A percentile compares a stretch with the other conserved stretches of the same genome.
Conservation (phyloP, 2,797 vertebrate genomes). For the Tokudaia tokunoshimensis region DNA sequence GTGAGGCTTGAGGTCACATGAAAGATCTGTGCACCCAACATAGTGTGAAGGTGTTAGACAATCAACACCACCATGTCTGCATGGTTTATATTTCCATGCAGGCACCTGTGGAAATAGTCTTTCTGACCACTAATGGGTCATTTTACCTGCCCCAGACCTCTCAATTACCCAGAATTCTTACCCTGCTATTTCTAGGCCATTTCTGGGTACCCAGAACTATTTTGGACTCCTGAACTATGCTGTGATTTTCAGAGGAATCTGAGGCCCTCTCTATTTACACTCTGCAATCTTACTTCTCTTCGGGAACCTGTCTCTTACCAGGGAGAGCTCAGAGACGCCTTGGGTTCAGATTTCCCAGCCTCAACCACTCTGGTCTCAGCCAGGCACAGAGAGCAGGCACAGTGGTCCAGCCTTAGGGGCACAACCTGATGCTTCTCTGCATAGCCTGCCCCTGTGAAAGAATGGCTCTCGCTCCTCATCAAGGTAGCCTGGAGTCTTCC, state of each 20-base stretch:
- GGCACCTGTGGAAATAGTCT: neutral
- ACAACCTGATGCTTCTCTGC: neutral
- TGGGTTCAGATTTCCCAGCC: neutral
- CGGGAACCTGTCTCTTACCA: neutral
- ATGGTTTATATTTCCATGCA: neutral
- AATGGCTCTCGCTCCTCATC: neutral
- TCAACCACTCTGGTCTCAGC: neutral
- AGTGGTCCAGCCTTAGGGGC: neutral
- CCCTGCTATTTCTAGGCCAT: neutral
- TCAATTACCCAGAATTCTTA: neutral
- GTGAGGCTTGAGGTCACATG: neutral
- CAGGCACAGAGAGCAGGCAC: neutral
- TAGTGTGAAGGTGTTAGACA: neutral
- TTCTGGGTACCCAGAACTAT: neutral
- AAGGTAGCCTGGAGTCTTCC: neutral
- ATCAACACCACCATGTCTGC: neutral
- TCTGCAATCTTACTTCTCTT: neutral
- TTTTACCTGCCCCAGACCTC: neutral
- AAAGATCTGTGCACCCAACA: neutral
- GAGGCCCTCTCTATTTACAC: neutral
- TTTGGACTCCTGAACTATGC: neutral
- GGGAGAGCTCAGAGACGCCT: neutral
- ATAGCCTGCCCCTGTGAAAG: neutral
- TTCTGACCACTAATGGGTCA: neutral
- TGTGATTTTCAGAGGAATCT: neutral